Evolutionary conservation across 1,140 invertebrate genomes (phyloP).

Genomic region (Trachymyrmex septentrionalis): DNA sequence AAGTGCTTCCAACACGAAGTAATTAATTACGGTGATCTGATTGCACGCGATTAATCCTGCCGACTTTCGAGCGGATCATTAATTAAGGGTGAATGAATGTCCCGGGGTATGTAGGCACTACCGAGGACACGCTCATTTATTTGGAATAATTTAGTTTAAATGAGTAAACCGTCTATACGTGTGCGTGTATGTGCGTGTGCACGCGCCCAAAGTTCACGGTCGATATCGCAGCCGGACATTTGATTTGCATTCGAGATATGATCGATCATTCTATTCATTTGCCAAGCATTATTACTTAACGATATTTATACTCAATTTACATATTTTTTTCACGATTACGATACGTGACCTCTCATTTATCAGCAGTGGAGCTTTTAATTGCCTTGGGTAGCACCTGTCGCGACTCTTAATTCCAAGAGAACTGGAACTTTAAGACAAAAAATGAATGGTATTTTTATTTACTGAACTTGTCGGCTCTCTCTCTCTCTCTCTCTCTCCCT

Average conservation of each 20-base stretch:
- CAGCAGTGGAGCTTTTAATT: constrained; percentile 37
- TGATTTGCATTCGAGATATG: constrained; percentile 56
- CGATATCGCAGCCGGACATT: constrained; percentile 20
- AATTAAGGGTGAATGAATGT: constrained; percentile 77
- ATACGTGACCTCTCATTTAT: constrained; percentile 20
- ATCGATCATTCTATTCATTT: constrained; percentile 59
- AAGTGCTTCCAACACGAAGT: constrained; percentile 70
- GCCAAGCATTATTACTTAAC: constrained; percentile 51
- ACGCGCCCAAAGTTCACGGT: constrained; percentile 41
- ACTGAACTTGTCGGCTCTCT: constrained; percentile 7
- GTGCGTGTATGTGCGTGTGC: neutral
- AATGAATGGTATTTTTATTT: neutral
- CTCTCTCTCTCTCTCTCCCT: constrained; percentile 11
- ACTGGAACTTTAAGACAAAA: neutral
- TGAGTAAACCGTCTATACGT: constrained; percentile 52
- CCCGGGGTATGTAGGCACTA: constrained; percentile 70
- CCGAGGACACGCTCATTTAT: constrained; percentile 74
- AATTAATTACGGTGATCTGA: constrained; percentile 78
- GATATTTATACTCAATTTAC: constrained; percentile 60
- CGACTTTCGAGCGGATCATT: constrained; percentile 74
- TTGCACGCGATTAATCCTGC: constrained; percentile 77
- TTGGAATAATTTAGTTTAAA: constrained; percentile 76
- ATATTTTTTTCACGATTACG: constrained; percentile 32
- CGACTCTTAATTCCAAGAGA: neutral
- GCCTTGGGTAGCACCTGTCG: constrained; percentile 25